phyloP scores from a whole-genome alignment of 2,888 invertebrate genomes.

The Leptodirus hochenwartii region DNA sequence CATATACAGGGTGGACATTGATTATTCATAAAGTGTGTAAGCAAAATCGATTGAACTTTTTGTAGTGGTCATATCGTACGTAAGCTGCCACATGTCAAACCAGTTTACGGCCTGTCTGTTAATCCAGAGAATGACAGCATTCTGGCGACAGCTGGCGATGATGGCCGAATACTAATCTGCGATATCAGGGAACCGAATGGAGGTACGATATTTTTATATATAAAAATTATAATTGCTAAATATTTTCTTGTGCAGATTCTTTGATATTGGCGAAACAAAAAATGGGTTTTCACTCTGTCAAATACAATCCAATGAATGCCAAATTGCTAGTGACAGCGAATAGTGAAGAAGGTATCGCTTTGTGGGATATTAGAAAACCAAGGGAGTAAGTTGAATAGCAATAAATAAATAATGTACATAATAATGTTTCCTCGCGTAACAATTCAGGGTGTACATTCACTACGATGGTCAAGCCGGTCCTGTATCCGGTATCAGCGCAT shows the following conservation, averaged over 20 bases:
- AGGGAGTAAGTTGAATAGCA: slow-evolving; percentile 42
- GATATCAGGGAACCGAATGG: slow-evolving; percentile 51
- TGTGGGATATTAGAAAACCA: slow-evolving; percentile 79
- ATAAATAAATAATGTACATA: slow-evolving; percentile 7
- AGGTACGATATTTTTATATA: no score
- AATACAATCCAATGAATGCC: slow-evolving; percentile 76
- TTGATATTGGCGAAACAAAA: slow-evolving; percentile 48
- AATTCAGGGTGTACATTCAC: slow-evolving; percentile 31
- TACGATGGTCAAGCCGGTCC: slow-evolving; percentile 35
- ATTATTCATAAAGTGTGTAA: no score
- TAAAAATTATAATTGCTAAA: slow-evolving; percentile 5
- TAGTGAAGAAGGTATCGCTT: slow-evolving; percentile 69
- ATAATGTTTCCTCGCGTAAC: slow-evolving; percentile 2
- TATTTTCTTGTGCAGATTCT: slow-evolving; percentile 29
- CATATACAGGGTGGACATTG: no score
- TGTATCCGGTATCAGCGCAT: slow-evolving; percentile 72
- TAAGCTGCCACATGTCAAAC: slow-evolving; percentile 68
- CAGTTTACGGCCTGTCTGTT: slow-evolving; percentile 77
- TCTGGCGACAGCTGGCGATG: slow-evolving; percentile 82
- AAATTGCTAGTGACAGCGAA: slow-evolving; percentile 75
- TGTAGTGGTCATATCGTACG: slow-evolving; percentile 43
- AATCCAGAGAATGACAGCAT: slow-evolving; percentile 71
- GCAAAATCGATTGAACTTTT: slow-evolving; percentile 12
- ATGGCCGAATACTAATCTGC: slow-evolving; percentile 72
- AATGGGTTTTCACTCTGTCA: slow-evolving; percentile 84